Base-by-base conservation (phyloP, 1,140 invertebrate genomes). In the Pteromalus puparum region DNA sequence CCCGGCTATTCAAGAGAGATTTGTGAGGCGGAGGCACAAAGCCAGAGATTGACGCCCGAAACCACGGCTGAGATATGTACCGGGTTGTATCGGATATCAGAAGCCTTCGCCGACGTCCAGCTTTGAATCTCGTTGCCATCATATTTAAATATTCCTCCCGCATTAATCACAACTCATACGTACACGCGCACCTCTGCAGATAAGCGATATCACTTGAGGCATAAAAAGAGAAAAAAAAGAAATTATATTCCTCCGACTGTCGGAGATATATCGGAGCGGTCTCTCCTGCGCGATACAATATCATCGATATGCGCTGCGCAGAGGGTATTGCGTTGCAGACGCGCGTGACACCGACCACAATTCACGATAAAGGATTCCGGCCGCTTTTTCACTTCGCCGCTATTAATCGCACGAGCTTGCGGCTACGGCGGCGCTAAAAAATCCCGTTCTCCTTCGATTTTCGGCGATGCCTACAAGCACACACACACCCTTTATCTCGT, bases 1-100 rank as follows among this genome's bases (percentile, higher is more conserved):
- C n/a, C n/a, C n/a, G 30, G 70, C 89, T 87, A 90, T 91, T 91
- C 87, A 87, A 81, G 79, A 77, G 73, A 90, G 90, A 91, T 91
- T 90, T 91, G 90, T 90, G 89, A 89, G 87, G 85, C 87, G 87
- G 88, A 87, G 87, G 89, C 88, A 91, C 88, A 90, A 90, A 90
- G 86, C 85, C 88, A 89, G 81, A 65, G 81, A 46, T 84, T 87
- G 87, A 88, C 86, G 89, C 89, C 88, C 86, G 84, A 85, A 84
- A 72, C 73, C 73, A 65, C 86, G 77, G 86, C 21, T 61, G 18
- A 61, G 53, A 61, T 61, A n/a, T 18, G 21, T 61, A 61, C 53
- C 18, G 5, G 5, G 18, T 1, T n/a, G 18, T 21, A 61, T 61
- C 53, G 53, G 53, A 6, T 61, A 61, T 61, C 53, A 21, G 21